Percentiles rank a stretch among this genome's conserved stretches.
These are phyloP conservation scores for Ennomos erosarius DNA, from an alignment of 2,888 invertebrate species.

Conservation along the genomic window DNA sequence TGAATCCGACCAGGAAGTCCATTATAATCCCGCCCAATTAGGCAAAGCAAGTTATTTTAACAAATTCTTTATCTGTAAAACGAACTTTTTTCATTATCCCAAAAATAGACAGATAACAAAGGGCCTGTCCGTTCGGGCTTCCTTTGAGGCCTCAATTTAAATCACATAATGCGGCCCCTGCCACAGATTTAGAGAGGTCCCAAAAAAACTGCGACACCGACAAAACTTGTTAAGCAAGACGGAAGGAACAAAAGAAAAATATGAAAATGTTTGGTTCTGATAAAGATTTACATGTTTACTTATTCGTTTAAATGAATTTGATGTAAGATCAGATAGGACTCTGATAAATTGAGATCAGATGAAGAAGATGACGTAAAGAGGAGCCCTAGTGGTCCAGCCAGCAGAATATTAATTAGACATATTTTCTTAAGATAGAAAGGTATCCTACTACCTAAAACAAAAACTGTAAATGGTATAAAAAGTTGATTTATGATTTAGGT, in stretches of 20 bases:
- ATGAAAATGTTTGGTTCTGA: neutral
- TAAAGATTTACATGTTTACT: neutral
- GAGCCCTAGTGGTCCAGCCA: too few relatives aligned
- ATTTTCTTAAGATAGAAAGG: too few relatives aligned
- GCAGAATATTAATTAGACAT: too few relatives aligned
- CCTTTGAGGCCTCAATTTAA: constrained; percentile 18
- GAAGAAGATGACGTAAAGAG: too few relatives aligned
- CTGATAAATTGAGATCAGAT: too few relatives aligned
- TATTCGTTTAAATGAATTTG: too few relatives aligned
- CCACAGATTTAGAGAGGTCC: constrained; percentile 1
- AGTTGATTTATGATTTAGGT: too few relatives aligned
- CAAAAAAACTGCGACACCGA: constrained; percentile 1
- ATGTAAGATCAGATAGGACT: too few relatives aligned
- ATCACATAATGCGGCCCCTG: constrained; percentile 10
- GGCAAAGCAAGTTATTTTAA: constrained; percentile 6
- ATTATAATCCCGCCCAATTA: constrained; percentile 8
- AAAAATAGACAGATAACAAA: constrained; percentile 18
- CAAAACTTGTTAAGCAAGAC: constrained; percentile 2
- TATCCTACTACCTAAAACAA: too few relatives aligned
- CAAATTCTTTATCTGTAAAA: constrained; percentile 10
- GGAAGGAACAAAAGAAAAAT: constrained; percentile 24
- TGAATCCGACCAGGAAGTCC: neutral
- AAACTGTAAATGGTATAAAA: too few relatives aligned
- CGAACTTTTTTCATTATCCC: constrained; percentile 23
- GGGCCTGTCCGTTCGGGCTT: constrained; percentile 9